Evolutionary conservation across 2,797 vertebrate genomes (phyloP).

Genomic region (Xenentodon cancila): DNA sequence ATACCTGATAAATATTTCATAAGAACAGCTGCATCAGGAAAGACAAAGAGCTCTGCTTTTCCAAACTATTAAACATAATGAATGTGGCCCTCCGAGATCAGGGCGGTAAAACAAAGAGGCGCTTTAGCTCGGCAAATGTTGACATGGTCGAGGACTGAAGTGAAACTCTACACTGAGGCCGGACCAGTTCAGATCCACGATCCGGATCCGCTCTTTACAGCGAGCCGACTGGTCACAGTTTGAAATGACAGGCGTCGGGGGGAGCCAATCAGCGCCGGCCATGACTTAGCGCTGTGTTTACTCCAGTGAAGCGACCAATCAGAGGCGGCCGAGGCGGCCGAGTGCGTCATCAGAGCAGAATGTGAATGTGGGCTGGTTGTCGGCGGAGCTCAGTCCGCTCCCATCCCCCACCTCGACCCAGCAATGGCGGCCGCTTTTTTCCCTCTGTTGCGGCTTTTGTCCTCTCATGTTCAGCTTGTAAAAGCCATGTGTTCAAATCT

Average conservation of each 20-base stretch:
- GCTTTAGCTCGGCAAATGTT: too few species aligned
- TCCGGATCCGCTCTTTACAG: slow-evolving; percentile 60
- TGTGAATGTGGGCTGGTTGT: slow-evolving; percentile 73
- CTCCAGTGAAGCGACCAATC: slow-evolving; percentile 65
- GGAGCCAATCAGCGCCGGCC: slow-evolving; percentile 59
- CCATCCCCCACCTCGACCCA: slow-evolving; percentile 65
- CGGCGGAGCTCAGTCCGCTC: slow-evolving; percentile 56
- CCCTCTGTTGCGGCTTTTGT: slow-evolving; percentile 66
- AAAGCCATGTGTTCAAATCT: slow-evolving; percentile 52
- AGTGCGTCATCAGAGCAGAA: slow-evolving; percentile 73
- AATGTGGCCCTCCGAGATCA: too few species aligned
- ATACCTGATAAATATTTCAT: too few species aligned
- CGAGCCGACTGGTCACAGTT: slow-evolving; percentile 14
- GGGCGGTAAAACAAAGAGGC: too few species aligned
- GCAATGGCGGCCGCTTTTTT: slow-evolving; percentile 62
- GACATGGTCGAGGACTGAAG: too few species aligned
- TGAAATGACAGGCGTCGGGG: slow-evolving; percentile 58
- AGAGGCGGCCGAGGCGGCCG: not conserved
- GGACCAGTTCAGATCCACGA: not conserved
- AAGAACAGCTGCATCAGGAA: too few species aligned
- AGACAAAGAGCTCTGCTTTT: too few species aligned
- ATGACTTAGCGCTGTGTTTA: slow-evolving; percentile 44
- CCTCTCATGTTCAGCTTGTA: slow-evolving; percentile 57
- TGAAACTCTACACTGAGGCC: too few species aligned
- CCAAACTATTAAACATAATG: too few species aligned